phyloP scores from a whole-genome alignment of 2,888 invertebrate species.

The Liopterus haemorrhoidalis region DNA sequence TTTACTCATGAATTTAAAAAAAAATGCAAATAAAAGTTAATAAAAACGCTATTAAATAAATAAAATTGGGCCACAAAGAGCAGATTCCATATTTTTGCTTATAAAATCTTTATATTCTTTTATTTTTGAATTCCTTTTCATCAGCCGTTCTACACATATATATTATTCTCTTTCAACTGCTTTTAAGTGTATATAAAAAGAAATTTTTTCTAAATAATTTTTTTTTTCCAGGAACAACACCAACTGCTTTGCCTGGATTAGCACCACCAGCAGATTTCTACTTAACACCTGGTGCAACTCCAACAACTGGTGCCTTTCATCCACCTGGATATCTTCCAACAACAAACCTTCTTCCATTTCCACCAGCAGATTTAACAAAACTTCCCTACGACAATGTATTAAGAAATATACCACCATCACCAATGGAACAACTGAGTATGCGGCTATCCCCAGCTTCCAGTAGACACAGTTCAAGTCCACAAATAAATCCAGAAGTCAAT shows the following conservation, averaged over 20 bases:
- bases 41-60: too few relatives aligned
- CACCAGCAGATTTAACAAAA: constrained; percentile 45
- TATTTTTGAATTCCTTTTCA: too few relatives aligned
- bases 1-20: too few relatives aligned
- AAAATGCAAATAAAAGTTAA: too few relatives aligned
- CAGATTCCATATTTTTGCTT: too few relatives aligned
- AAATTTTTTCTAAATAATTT: constrained; percentile 22
- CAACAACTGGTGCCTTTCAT: constrained; percentile 24
- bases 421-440: constrained; percentile 39
- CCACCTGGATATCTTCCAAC: constrained; percentile 48
- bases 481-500: constrained; percentile 45
- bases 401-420: constrained; percentile 35
- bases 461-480: constrained; percentile 52
- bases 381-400: constrained; percentile 34
- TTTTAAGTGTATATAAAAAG: too few relatives aligned
- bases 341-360: constrained; percentile 52
- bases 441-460: constrained; percentile 54
- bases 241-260: constrained; percentile 39
- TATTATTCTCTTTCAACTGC: too few relatives aligned
- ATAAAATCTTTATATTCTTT: too few relatives aligned
- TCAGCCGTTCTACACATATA: too few relatives aligned
- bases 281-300: constrained; percentile 21
- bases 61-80: too few relatives aligned
- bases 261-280: constrained; percentile 30
- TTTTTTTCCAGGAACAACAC: constrained; percentile 45